Conservation (phyloP, 2,113 vertebrate genomes). For the Anolis carolinensis region DNA sequence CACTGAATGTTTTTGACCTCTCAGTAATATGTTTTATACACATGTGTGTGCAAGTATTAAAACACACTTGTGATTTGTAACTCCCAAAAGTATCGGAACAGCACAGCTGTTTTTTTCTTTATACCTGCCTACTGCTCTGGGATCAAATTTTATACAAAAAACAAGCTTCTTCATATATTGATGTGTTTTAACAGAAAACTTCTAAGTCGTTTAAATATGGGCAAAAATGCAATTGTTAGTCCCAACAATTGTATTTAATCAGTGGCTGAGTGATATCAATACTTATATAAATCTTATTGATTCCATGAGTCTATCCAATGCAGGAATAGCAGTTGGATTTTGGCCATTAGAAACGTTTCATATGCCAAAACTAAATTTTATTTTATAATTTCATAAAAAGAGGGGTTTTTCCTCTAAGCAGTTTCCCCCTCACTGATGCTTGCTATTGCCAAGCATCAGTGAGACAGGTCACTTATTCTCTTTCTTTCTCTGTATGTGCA, state of each 20-base stretch:
- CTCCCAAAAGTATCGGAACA: neutral
- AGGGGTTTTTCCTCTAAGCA: neutral
- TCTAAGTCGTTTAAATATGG: neutral
- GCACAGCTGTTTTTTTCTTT: neutral
- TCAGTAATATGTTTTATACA: neutral
- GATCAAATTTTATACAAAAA: neutral
- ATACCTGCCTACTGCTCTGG: slow-evolving; percentile 13
- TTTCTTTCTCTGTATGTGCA: no score
- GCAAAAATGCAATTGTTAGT: no score
- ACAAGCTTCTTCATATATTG: neutral
- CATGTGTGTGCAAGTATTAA: neutral
- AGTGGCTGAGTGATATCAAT: no score
- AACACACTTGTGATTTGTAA: slow-evolving; percentile 26
- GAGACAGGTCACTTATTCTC: neutral
- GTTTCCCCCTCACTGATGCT: no score
- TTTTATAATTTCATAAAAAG: no score
- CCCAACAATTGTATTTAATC: no score
- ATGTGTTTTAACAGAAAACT: neutral
- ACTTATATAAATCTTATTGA: no score
- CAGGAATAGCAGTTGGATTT: no score
- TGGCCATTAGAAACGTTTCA: no score
- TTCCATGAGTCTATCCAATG: no score
- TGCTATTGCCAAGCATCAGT: neutral
- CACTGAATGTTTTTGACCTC: slow-evolving; percentile 7
- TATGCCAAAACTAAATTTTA: no score